Evolutionary conservation across 2,797 vertebrate species (phyloP).

Genomic region (Manis crassicaudata): DNA sequence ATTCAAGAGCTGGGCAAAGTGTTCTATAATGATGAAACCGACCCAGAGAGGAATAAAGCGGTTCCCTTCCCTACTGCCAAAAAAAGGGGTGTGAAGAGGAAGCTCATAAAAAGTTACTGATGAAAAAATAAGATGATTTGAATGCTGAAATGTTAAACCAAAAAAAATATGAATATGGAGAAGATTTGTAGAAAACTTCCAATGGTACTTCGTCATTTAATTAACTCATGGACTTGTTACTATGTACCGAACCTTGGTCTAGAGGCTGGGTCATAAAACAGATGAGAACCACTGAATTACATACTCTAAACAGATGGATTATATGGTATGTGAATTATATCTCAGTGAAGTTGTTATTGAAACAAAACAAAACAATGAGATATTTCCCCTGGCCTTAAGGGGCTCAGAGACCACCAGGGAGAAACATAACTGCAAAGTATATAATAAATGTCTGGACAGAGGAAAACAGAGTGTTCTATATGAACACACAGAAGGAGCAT

Average conservation of each 20-base stretch:
- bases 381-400: not conserved
- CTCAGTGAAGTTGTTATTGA: not conserved
- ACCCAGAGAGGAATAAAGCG: not conserved
- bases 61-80: not conserved
- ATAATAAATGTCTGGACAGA: not conserved
- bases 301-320: not conserved
- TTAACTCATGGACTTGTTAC: not conserved
- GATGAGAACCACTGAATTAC: not conserved
- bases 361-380: conserved; percentile 8
- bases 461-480: not conserved
- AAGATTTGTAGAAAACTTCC: not conserved
- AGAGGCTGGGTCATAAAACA: conserved; percentile 3
- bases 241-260: not conserved
- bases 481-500: not conserved
- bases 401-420: not conserved
- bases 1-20: not conserved
- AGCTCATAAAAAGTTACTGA: not conserved
- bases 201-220: not conserved
- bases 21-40: not conserved
- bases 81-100: not conserved
- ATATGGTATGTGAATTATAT: not conserved
- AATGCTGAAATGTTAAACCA: conserved; percentile 33
- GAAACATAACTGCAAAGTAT: not conserved
- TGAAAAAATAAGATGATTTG: not conserved
- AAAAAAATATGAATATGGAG: not conserved